Conservation (phyloP, 2,113 vertebrate species). For the Crotalus helleri region DNA sequence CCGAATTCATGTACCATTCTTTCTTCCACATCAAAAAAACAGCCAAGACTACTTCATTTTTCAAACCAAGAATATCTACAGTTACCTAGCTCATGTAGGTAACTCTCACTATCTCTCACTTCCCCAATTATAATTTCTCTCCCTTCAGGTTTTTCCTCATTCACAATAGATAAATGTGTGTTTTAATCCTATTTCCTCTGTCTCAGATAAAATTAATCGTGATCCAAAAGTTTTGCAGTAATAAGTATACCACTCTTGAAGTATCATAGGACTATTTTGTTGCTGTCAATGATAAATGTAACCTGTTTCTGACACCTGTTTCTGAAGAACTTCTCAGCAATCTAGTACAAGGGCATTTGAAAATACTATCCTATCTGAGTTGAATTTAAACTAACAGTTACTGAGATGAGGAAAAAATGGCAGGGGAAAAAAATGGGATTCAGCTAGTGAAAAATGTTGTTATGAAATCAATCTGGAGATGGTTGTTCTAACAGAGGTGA, state of each 20-base stretch:
- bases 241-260: not conserved
- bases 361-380: not conserved
- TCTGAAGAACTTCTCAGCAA: not conserved
- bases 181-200: not conserved
- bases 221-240: not conserved
- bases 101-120: not conserved
- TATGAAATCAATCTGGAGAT: not conserved
- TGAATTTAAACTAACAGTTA: not conserved
- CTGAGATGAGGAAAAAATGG: not conserved
- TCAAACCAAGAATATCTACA: not conserved
- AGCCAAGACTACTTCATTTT: not conserved
- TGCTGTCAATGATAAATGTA: not conserved
- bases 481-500: not conserved
- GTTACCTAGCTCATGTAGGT: not conserved
- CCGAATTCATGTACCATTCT: not conserved
- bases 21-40: not conserved
- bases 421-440: not conserved
- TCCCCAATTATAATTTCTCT: not conserved
- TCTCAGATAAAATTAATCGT: not conserved
- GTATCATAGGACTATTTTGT: not conserved
- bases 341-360: not conserved
- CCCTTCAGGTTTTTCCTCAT: not conserved
- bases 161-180: not conserved
- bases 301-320: not conserved
- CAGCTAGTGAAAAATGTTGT: not conserved